Base-by-base conservation (phyloP, 1,140 invertebrate genomes). In the Homalodisca vitripennis region DNA sequence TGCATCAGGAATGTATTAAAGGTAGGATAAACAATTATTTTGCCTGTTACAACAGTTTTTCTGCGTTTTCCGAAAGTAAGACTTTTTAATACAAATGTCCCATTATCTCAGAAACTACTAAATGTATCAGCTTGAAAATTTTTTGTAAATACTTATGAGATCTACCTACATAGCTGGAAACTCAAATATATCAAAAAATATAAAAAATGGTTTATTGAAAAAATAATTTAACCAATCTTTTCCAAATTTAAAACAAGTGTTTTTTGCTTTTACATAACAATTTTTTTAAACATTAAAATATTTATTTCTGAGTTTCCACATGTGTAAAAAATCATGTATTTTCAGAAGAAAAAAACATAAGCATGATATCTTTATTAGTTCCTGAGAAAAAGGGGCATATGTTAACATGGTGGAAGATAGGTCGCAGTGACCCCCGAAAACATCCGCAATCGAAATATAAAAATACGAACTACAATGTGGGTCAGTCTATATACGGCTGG, bases 391-490 rank as follows among this genome's bases (percentile, higher is more conserved):
- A 53, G 48, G 48, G 12, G 20, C 48, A 53, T 12, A 53, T 6
- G 48, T 22, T 53, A 53, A 53, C 48, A 53, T 53, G 48, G 48
- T 72, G 57, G 66, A 66, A 17, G 34, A 41, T 41, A 41, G 34
- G 34, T 6, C 34, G 34, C 34, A 41, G 6, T 41, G 34, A 41
- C 34, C 34, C 34, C 34, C 34, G n/a, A n/a, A n/a, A n/a, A n/a
- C n/a, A n/a, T n/a, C n/a, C n/a, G n/a, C n/a, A n/a, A n/a, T n/a
- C n/a, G n/a, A n/a, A n/a, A n/a, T n/a, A n/a, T n/a, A n/a, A n/a
- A n/a, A n/a, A n/a, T n/a, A n/a, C n/a, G n/a, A n/a, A n/a, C n/a
- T n/a, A n/a, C n/a, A n/a, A n/a, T n/a, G n/a, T n/a, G n/a, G n/a
- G n/a, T n/a, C n/a, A n/a, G n/a, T n/a, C n/a, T n/a, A n/a, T n/a